Evolutionary conservation across 2,113 vertebrate species (phyloP).

Genomic region (Panurus biarmicus): DNA sequence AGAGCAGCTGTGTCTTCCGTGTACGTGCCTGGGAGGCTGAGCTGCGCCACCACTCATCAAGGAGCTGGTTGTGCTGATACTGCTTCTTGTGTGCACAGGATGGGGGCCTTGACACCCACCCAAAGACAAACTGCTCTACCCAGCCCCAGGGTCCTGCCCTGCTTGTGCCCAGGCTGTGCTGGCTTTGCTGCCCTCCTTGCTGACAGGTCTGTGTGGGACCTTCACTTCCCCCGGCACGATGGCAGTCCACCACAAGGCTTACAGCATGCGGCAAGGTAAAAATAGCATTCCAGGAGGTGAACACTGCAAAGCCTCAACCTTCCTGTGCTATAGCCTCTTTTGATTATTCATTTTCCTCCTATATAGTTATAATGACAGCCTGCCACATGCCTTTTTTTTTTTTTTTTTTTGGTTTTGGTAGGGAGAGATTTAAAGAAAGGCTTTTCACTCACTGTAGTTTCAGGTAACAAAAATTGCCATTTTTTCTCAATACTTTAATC

Average conservation of each 20-base stretch:
- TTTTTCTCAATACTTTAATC: not conserved
- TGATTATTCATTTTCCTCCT: not conserved
- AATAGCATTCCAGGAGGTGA: not conserved
- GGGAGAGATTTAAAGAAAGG: not conserved
- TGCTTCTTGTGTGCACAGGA: not conserved
- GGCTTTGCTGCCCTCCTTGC: not conserved
- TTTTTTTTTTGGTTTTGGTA: not conserved
- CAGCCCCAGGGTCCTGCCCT: too few species aligned
- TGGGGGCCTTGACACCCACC: not conserved
- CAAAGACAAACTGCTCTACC: not conserved
- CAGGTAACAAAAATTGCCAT: not conserved
- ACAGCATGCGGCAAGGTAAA: not conserved
- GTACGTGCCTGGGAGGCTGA: not conserved
- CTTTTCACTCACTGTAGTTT: not conserved
- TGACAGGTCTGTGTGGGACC: rapidly evolving
- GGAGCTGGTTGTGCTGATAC: rapidly evolving
- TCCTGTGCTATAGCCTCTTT: not conserved
- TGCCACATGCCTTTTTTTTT: not conserved
- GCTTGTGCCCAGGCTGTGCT: not conserved
- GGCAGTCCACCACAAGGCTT: not conserved
- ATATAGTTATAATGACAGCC: not conserved
- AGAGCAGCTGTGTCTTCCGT: not conserved
- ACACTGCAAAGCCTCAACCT: not conserved
- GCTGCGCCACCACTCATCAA: not conserved
- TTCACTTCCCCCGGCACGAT: rapidly evolving